Percentiles rank a stretch among this genome's conserved stretches.
Conservation (phyloP, 35 echinoderm and acorn worm species). For the Patiria miniata region DNA sequence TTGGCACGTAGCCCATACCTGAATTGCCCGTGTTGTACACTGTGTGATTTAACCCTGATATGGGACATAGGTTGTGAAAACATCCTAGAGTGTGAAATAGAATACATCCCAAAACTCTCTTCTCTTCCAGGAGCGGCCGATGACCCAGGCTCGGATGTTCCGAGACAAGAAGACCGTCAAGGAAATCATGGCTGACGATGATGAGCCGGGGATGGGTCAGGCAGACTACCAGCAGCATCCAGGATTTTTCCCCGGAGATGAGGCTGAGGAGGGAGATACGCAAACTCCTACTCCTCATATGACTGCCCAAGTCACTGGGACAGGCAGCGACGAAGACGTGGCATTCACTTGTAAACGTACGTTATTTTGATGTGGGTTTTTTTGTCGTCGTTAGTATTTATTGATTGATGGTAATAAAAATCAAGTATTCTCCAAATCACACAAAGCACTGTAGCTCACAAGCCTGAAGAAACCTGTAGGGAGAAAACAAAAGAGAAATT, state of each 20-base stretch:
- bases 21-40: too few species aligned
- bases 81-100: too few species aligned
- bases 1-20: too few species aligned
- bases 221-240: background rate
- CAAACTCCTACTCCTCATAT: background rate
- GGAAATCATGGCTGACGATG: conserved; percentile 10
- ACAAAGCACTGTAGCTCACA: too few species aligned
- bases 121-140: conserved; percentile 67
- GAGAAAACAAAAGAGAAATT: too few species aligned
- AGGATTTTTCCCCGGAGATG: conserved; percentile 33
- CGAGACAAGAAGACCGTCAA: conserved; percentile 51
- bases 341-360: conserved; percentile 63
- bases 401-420: too few species aligned
- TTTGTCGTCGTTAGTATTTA: too few species aligned
- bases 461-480: too few species aligned
- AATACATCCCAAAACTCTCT: too few species aligned
- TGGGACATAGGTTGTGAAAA: too few species aligned
- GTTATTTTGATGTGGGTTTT: background rate
- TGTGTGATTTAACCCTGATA: too few species aligned
- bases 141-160: conserved; percentile 75
- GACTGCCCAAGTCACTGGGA: background rate
- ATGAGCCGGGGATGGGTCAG: background rate
- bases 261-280: background rate
- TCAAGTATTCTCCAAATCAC: too few species aligned
- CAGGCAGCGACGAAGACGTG: background rate